phyloP scores from a whole-genome alignment of 2,113 vertebrate species.

The Pseudonaja textilis region DNA sequence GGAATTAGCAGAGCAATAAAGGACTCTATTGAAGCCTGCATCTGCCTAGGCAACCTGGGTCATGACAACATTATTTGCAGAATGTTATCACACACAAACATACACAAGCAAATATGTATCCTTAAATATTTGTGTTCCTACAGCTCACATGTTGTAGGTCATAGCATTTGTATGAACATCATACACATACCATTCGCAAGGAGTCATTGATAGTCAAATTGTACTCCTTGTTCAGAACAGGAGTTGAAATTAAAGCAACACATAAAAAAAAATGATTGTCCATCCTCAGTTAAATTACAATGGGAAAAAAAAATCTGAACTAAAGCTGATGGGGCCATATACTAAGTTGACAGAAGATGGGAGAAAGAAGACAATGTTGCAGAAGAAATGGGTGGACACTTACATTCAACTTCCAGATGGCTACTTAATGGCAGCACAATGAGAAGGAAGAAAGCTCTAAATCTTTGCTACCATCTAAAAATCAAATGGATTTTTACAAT shows the following conservation, averaged over 20 bases:
- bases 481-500: neutral
- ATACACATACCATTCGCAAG: neutral
- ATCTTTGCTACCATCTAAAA: neutral
- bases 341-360: neutral
- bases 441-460: neutral
- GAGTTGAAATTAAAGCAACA: neutral
- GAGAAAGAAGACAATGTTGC: neutral
- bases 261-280: neutral
- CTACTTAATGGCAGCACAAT: neutral
- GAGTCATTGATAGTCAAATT: neutral
- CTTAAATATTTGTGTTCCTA: neutral
- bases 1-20: neutral
- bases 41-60: neutral
- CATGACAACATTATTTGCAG: neutral
- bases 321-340: neutral
- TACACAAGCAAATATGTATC: neutral
- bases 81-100: neutral
- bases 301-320: neutral
- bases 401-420: neutral
- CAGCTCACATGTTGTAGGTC: neutral
- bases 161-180: neutral
- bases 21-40: neutral
- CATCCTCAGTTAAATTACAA: neutral
- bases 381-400: neutral
- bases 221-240: neutral